Evolutionary conservation across 2,888 invertebrate species (phyloP).

Genomic region (Ellobium chinense): DNA sequence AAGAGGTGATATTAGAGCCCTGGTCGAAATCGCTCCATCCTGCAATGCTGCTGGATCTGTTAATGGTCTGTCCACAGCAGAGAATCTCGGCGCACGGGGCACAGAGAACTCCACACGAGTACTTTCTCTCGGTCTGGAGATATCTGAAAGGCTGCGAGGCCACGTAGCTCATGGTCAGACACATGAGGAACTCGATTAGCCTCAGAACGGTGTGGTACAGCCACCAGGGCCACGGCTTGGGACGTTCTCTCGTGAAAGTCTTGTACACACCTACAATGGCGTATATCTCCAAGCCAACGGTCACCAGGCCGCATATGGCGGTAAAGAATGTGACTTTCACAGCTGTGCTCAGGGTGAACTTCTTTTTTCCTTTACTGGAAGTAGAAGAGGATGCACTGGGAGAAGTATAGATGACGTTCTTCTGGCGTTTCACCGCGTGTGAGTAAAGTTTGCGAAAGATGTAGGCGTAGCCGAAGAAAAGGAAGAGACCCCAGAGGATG

Average conservation of each 20-base stretch:
- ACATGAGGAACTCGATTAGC: slow-evolving; percentile 91
- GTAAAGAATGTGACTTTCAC: slow-evolving; percentile 93
- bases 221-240: slow-evolving; percentile 91
- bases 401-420: slow-evolving; percentile 56
- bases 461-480: slow-evolving; percentile 89
- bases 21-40: slow-evolving; percentile 26
- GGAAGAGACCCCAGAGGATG: slow-evolving; percentile 89
- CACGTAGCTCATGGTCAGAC: slow-evolving; percentile 90
- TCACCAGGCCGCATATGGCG: slow-evolving; percentile 89
- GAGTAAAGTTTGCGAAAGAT: slow-evolving; percentile 73
- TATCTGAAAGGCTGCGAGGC: slow-evolving; percentile 83
- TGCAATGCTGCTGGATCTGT: not conserved
- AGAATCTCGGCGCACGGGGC: slow-evolving; percentile 47
- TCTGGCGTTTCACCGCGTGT: slow-evolving; percentile 74
- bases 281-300: slow-evolving; percentile 91
- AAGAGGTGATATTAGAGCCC: not conserved
- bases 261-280: slow-evolving; percentile 85
- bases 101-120: slow-evolving; percentile 44
- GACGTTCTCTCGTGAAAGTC: slow-evolving; percentile 76
- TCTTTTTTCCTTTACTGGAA: slow-evolving; percentile 17
- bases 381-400: not conserved
- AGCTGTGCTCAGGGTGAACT: slow-evolving; percentile 86
- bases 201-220: slow-evolving; percentile 92
- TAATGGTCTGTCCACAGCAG: slow-evolving; percentile 31
- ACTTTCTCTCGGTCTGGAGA: slow-evolving; percentile 14